A percentile compares a stretch with the other conserved stretches of the same genome.
These are phyloP conservation scores for Leptopterna dolabrata DNA, from an alignment of 2,888 invertebrate genomes.

Conservation along the genomic window DNA sequence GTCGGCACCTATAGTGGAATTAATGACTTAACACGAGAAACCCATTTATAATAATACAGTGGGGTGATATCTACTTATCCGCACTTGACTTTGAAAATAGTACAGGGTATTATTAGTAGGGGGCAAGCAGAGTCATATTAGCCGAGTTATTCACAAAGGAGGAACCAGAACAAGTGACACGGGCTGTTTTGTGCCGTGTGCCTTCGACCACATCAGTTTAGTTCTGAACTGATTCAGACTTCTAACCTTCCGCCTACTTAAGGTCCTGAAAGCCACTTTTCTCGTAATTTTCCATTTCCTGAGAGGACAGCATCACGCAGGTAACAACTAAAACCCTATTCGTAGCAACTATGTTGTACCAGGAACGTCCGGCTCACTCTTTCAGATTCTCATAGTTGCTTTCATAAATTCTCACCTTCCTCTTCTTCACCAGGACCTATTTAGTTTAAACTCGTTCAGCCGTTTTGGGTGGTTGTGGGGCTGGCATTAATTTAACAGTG, in stretches of 20 bases:
- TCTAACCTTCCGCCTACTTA: constrained; percentile 7
- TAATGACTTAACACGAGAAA: too few species aligned
- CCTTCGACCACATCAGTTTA: constrained; percentile 3
- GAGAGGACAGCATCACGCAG: too few species aligned
- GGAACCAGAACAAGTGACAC: constrained; percentile 26
- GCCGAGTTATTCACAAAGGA: constrained; percentile 35
- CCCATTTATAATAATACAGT: not conserved
- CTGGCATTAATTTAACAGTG: too few species aligned
- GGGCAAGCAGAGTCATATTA: constrained; percentile 10
- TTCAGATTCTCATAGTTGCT: too few species aligned
- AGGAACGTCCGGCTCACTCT: too few species aligned
- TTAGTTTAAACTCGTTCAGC: too few species aligned
- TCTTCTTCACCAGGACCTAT: too few species aligned
- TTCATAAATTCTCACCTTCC: too few species aligned
- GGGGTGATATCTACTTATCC: not conserved
- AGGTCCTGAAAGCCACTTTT: not conserved
- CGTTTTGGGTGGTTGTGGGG: too few species aligned
- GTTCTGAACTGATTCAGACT: not conserved
- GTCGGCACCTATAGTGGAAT: too few species aligned
- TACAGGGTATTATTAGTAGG: not conserved
- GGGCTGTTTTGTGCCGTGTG: constrained; percentile 8
- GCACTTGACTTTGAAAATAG: not conserved
- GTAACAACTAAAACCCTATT: too few species aligned
- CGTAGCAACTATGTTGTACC: too few species aligned
- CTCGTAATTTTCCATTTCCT: not conserved